Evolutionary conservation across 1,140 invertebrate genomes (phyloP).

Genomic region (Goniozus legneri): DNA sequence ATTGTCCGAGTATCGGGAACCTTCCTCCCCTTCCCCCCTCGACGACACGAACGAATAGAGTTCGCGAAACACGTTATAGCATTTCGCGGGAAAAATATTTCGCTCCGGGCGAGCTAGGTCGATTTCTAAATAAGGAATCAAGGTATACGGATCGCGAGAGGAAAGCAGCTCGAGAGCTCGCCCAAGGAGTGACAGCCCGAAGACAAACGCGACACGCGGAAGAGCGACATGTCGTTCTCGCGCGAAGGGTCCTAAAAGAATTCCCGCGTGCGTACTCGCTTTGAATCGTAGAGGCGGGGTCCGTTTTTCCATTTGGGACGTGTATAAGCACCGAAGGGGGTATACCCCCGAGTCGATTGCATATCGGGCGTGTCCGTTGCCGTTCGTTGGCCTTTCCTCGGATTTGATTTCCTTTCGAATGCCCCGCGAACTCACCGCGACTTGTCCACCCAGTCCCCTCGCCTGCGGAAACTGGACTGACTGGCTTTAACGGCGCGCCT

Average conservation of each 20-base stretch:
- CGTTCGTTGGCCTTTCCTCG: conserved; percentile 35
- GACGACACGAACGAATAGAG: conserved; percentile 27
- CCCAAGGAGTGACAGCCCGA: conserved; percentile 12
- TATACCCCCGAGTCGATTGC: neutral
- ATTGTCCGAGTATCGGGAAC: conserved; percentile 27
- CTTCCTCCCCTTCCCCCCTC: conserved; percentile 15
- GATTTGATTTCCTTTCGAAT: conserved; percentile 36
- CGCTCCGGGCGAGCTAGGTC: no score
- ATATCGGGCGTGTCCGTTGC: conserved; percentile 14
- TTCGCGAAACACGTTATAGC: conserved; percentile 16
- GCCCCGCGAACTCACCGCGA: neutral
- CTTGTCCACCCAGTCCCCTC: neutral
- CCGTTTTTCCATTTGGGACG: conserved; percentile 10
- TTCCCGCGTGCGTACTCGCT: no score
- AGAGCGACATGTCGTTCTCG: conserved; percentile 6
- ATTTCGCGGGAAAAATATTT: no score
- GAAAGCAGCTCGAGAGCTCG: no score
- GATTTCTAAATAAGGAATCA: no score
- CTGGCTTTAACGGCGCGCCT: conserved; percentile 36
- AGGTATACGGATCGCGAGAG: no score
- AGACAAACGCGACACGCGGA: conserved; percentile 12
- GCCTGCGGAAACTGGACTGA: conserved; percentile 37
- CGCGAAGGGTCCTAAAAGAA: conserved; percentile 18
- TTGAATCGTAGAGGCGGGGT: conserved; percentile 2
- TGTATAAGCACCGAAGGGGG: conserved; percentile 1